Percentiles rank a stretch among this genome's conserved stretches.
Evolutionary conservation across 2,797 vertebrate species (phyloP).

Genomic region (Megalops cyprinoides): DNA sequence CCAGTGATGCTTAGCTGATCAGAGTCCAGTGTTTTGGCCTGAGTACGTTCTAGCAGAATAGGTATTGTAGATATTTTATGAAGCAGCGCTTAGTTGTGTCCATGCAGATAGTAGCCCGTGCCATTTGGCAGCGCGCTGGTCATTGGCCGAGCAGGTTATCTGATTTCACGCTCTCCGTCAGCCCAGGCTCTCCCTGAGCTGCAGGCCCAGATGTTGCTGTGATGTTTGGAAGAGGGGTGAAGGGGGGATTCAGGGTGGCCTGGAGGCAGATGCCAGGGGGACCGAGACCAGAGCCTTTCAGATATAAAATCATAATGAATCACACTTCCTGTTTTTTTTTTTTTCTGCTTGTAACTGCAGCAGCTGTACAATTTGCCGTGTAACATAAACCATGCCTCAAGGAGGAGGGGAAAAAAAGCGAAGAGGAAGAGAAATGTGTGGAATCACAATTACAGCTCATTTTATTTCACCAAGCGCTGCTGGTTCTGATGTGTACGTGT

Average conservation of each 20-base stretch:
- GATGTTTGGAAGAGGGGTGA: slow-evolving; percentile 61
- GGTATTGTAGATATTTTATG: not conserved
- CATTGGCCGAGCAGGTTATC: not conserved
- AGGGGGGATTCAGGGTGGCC: slow-evolving; percentile 54
- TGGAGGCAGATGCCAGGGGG: slow-evolving; percentile 72
- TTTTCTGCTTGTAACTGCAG: slow-evolving; percentile 64
- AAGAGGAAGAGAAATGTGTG: not conserved
- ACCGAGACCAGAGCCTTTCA: slow-evolving; percentile 30
- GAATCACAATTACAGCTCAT: not conserved
- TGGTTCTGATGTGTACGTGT: not conserved
- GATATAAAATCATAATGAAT: slow-evolving; percentile 56
- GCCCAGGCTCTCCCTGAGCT: slow-evolving; percentile 52
- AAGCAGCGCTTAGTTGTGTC: not conserved
- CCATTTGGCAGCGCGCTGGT: not conserved
- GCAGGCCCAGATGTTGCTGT: slow-evolving; percentile 68
- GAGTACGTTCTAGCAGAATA: not conserved
- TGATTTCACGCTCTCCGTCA: slow-evolving; percentile 6
- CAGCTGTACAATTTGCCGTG: slow-evolving; percentile 68
- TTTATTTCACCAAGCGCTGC: not conserved
- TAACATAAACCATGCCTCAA: slow-evolving; percentile 56
- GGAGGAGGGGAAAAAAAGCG: not conserved
- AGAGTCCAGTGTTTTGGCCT: not conserved
- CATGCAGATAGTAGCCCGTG: not conserved
- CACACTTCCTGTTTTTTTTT: slow-evolving; percentile 71
- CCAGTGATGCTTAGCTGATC: not conserved